phyloP scores from a whole-genome alignment of 2,888 invertebrate species.

The Lysandra coridon region DNA sequence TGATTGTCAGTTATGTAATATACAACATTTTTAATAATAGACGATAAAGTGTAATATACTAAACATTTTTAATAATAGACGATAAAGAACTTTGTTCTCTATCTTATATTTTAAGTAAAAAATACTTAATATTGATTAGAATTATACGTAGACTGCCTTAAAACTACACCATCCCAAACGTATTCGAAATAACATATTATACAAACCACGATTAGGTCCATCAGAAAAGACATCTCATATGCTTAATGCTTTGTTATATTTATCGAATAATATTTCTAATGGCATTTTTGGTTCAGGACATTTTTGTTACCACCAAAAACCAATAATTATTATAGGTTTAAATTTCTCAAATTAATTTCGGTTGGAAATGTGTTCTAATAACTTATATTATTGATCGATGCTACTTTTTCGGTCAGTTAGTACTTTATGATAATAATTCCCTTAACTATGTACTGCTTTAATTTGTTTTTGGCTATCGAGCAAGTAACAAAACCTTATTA shows the following conservation, averaged over 20 bases:
- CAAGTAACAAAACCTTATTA: neutral
- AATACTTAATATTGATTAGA: conserved; percentile 41
- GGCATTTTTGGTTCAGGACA: too few species aligned
- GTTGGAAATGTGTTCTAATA: neutral
- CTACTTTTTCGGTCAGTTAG: neutral
- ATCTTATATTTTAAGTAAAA: too few species aligned
- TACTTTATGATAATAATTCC: neutral
- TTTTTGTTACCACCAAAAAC: neutral
- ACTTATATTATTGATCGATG: neutral
- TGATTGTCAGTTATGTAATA: too few species aligned
- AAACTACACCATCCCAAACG: conserved; percentile 54
- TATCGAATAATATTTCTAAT: neutral
- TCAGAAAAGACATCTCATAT: neutral
- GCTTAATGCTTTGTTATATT: neutral
- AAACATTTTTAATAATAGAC: neutral
- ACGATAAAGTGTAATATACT: neutral
- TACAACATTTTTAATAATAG: neutral
- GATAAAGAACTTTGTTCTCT: neutral
- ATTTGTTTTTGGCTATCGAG: neutral
- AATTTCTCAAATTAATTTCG: neutral
- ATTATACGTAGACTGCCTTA: conserved; percentile 52
- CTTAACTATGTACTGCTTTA: neutral
- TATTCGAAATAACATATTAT: conserved; percentile 48
- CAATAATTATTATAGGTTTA: neutral
- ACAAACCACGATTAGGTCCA: neutral